These are phyloP conservation scores for Chloroceryle amazona DNA, from an alignment of 2,797 vertebrate genomes.

Conservation along the genomic window DNA sequence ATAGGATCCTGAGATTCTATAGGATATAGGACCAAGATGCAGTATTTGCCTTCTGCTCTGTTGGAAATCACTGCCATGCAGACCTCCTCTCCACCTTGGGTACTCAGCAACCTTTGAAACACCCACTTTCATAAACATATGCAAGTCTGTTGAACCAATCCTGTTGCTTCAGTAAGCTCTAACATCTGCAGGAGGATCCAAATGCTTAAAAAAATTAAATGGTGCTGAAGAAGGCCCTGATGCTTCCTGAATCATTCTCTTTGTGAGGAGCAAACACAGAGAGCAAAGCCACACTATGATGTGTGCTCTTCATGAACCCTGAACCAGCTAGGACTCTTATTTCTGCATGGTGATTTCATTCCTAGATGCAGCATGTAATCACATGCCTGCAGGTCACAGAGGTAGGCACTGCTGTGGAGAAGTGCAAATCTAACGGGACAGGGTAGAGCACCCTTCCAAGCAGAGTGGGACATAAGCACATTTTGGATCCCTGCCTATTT, in stretches of 20 bases:
- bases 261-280: background rate
- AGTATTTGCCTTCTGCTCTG: background rate
- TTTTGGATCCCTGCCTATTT: constrained; percentile 10
- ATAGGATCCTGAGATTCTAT: too few relatives aligned
- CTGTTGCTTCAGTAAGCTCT: background rate
- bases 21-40: background rate
- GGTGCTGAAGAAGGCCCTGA: background rate
- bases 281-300: background rate
- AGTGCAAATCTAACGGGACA: background rate
- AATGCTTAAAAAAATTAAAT: background rate
- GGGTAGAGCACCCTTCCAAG: background rate
- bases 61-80: background rate
- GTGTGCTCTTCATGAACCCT: background rate
- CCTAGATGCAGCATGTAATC: background rate
- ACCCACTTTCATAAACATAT: background rate
- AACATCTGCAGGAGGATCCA: background rate
- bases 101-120: background rate
- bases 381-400: background rate
- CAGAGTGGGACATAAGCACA: background rate
- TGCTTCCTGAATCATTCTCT: too few relatives aligned
- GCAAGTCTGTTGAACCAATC: background rate
- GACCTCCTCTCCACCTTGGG: background rate
- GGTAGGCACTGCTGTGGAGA: background rate
- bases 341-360: background rate
- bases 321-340: background rate